A percentile compares a stretch with the other conserved stretches of the same genome.
Evolutionary conservation across 1,140 invertebrate genomes (phyloP).

Genomic region (Philotrypesis tridentata): DNA sequence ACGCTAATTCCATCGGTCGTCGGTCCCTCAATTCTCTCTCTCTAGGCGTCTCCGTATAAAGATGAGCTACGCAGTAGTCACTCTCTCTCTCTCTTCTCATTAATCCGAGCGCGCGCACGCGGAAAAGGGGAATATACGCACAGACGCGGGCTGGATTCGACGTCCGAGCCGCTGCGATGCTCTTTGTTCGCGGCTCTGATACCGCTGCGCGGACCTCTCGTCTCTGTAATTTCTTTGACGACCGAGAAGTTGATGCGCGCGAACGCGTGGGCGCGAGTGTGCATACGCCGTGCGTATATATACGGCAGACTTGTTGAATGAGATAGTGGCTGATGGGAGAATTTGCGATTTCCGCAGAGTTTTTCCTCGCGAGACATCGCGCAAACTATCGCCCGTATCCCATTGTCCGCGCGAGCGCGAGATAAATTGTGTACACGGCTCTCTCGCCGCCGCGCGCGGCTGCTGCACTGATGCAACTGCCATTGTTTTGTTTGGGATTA

Average conservation of each 20-base stretch:
- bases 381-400: neutral
- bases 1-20: constrained; percentile 62
- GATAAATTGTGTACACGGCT: neutral
- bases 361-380: neutral
- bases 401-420: neutral
- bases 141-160: neutral
- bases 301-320: constrained; percentile 2
- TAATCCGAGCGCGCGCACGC: constrained; percentile 28
- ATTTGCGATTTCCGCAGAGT: neutral
- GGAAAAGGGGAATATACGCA: neutral
- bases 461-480: neutral
- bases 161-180: neutral
- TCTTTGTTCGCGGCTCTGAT: neutral
- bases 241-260: neutral
- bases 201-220: neutral
- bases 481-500: neutral
- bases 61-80: neutral
- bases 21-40: neutral
- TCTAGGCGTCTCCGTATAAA: constrained; percentile 22
- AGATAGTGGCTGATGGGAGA: neutral
- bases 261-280: neutral
- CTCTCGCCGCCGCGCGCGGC: too few species aligned
- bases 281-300: too few species aligned
- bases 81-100: constrained; percentile 50
- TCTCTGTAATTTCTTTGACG: neutral